Evolutionary conservation across 2,113 vertebrate species (phyloP), one percentile per base, ranked within the genome.

Genomic region (Phainopepla nitens): DNA sequence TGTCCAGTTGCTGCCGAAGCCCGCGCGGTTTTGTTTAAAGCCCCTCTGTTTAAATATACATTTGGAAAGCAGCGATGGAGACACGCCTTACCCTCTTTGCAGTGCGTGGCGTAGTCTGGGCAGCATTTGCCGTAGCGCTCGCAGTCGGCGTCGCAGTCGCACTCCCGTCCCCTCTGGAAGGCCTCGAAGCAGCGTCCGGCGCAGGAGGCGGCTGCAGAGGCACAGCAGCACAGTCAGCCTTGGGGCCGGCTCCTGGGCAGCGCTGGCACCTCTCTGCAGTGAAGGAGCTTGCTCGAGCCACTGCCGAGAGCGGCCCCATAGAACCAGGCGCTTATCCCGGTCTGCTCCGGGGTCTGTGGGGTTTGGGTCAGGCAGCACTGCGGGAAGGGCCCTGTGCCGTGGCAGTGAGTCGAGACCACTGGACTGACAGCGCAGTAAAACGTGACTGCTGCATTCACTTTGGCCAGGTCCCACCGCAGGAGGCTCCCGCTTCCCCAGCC

Each of bases 131-230:
- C 98, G 7, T 80, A 99, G 13, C 92, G 94, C 4, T 54, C 23
- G 60, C 99, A 99, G 0, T 98, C 97, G 1, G 88, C 5, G 12
- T 99, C 99, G 27, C 99, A 99, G 96, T 97, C 98, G 14, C 99
- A 99, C 66, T 77, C 83, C 41, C 98, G 97, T 24, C 99, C 99
- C 90, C 99, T 97, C 41, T 96, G 93, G 50, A 99, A 99, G 78
- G 35, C 4, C 91, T 99, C 99, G 8, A 98, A 99, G 96, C 99
- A 99, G 21, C 99, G 98, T 42, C 99, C 99, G 97, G 95, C 98
- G 93, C 99, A 99, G 18, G 99, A 99, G 79, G 88, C 61, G 16
- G 97, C 99, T 99, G 97, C 15, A 6, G 45, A 44, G 87, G 82
- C 84, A 94, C 76, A 94, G 81, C 28, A 75, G 27, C n/a, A 28